These are phyloP conservation scores for Apocrypta bakeri DNA, from an alignment of 1,140 invertebrate genomes.

Conservation along the genomic window DNA sequence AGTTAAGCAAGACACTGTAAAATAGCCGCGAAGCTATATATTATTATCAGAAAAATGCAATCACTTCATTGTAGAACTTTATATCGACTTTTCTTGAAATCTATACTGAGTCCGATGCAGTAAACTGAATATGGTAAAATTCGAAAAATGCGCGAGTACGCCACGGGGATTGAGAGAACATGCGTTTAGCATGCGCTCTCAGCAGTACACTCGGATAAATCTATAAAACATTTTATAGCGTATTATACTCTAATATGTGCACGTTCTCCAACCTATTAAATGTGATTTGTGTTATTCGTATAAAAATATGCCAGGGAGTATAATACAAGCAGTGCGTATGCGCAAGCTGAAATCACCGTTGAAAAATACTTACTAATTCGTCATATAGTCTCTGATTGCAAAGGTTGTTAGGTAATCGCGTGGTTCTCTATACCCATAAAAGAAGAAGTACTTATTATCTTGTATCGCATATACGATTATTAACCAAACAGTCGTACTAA, in stretches of 20 bases:
- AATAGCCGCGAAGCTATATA: too few relatives aligned
- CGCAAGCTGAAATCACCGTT: not conserved
- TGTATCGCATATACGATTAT: not conserved
- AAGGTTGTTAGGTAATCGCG: not conserved
- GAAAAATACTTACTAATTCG: not conserved
- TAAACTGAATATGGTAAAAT: not conserved
- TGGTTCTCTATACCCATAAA: not conserved
- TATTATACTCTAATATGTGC: not conserved
- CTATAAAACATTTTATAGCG: slow-evolving; percentile 33
- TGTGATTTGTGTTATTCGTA: not conserved
- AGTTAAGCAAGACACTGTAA: not conserved
- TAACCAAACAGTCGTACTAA: not conserved
- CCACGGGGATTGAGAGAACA: too few relatives aligned
- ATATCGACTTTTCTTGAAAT: too few relatives aligned
- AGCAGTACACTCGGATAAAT: slow-evolving; percentile 10
- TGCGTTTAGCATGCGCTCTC: too few relatives aligned
- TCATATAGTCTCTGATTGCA: not conserved
- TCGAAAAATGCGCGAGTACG: not conserved
- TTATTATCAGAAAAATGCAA: too few relatives aligned
- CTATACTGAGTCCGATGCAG: too few relatives aligned
- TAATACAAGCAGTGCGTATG: not conserved
- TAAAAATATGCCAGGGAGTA: not conserved
- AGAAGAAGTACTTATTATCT: not conserved
- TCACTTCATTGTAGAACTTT: too few relatives aligned
- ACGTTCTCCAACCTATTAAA: not conserved